Evolutionary conservation across 2,113 vertebrate genomes (phyloP).

Genomic region (Rhinolophus ferrumequinum): DNA sequence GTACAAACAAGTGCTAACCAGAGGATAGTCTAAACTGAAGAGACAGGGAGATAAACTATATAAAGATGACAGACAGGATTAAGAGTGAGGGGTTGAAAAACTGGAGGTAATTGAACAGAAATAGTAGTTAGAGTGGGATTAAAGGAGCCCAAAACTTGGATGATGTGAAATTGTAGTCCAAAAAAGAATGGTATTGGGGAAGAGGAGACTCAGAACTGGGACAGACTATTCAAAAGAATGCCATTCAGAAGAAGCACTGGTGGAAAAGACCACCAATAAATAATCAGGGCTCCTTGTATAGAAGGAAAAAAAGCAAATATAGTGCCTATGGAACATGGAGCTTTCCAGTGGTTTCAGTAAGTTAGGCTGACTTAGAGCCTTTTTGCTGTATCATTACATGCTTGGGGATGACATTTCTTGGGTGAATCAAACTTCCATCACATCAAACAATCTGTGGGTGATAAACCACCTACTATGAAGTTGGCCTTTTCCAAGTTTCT

Average conservation of each 20-base stretch:
- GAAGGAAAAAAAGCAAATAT: neutral
- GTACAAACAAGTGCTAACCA: neutral
- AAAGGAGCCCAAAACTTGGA: neutral
- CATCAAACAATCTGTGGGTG: neutral
- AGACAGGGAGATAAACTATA: neutral
- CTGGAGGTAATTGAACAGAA: neutral
- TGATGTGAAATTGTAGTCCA: neutral
- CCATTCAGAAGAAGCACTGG: neutral
- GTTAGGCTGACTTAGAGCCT: neutral
- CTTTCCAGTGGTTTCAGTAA: neutral
- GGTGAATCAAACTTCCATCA: neutral
- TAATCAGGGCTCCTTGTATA: neutral
- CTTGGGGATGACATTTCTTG: neutral
- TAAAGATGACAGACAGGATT: neutral
- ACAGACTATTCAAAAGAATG: neutral
- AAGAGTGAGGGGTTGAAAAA: neutral
- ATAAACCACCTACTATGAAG: neutral
- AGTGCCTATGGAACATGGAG: neutral
- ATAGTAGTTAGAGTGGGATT: neutral
- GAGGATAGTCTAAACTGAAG: neutral
- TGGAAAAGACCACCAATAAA: neutral
- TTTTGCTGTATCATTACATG: neutral
- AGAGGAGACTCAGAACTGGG: neutral
- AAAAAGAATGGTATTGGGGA: neutral
- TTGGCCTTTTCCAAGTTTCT: neutral